Percentiles rank a stretch among this genome's conserved stretches.
Evolutionary conservation across 2,888 invertebrate species (phyloP).

Genomic region (Amphipyra tragopoginis): DNA sequence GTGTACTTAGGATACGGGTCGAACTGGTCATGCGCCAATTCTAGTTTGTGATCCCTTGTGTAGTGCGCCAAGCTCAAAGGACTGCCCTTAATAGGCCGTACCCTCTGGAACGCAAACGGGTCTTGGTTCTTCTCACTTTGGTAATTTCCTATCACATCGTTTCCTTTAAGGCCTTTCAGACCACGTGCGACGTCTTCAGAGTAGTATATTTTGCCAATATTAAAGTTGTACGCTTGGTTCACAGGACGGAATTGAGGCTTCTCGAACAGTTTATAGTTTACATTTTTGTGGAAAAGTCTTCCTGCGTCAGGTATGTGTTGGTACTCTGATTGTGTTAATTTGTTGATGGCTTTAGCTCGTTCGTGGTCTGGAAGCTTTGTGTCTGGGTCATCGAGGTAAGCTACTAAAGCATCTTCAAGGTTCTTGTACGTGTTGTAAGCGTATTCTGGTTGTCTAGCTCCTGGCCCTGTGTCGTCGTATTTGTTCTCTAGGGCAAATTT

Average conservation of each 20-base stretch:
- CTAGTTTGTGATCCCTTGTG: conserved; percentile 52
- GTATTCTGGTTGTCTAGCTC: conserved; percentile 72
- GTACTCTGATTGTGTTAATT: conserved; percentile 51
- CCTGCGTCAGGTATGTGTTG: conserved; percentile 17
- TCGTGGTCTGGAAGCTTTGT: conserved; percentile 80
- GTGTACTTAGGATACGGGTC: conserved; percentile 73
- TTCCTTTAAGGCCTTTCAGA: conserved; percentile 6
- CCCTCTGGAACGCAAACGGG: conserved; percentile 62
- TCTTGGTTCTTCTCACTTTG: conserved; percentile 39
- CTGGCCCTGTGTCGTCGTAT: conserved; percentile 86
- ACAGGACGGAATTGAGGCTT: conserved; percentile 32
- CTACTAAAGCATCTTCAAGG: conserved; percentile 78
- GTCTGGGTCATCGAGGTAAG: conserved; percentile 80
- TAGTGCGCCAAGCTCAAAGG: conserved; percentile 70
- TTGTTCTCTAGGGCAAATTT: conserved; percentile 83
- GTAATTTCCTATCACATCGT: conserved; percentile 6
- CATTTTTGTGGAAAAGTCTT: conserved; percentile 63
- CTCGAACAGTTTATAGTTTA: conserved; percentile 66
- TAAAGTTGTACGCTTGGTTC: conserved; percentile 7
- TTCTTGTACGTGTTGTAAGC: conserved; percentile 80
- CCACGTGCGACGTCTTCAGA: conserved; percentile 13
- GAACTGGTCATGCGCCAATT: conserved; percentile 54
- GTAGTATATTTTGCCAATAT: conserved; percentile 15
- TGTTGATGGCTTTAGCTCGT: conserved; percentile 66
- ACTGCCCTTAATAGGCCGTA: conserved; percentile 62